A percentile compares a stretch with the other conserved stretches of the same genome.
phyloP scores from a whole-genome alignment of 2,888 invertebrate species.

The Drosophila melanosoma region DNA sequence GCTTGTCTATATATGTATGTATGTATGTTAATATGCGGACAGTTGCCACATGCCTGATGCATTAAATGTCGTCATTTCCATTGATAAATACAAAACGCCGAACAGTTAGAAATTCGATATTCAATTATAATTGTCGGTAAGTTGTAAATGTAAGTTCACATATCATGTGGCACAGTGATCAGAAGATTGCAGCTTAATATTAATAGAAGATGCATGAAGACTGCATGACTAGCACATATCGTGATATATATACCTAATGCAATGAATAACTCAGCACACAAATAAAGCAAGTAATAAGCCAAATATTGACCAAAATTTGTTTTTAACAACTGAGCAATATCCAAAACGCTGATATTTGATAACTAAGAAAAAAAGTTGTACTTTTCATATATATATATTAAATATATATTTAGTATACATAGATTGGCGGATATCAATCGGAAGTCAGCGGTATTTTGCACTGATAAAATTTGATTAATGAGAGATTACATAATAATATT shows the following conservation, averaged over 20 bases:
- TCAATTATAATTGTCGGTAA: slow-evolving; percentile 35
- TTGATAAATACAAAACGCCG: slow-evolving; percentile 49
- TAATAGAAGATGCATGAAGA: too few species aligned
- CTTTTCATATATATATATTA: neutral
- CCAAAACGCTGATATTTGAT: too few species aligned
- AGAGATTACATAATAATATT: neutral
- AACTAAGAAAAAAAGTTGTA: neutral
- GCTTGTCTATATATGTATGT: slow-evolving; percentile 12
- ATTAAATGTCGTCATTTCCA: slow-evolving; percentile 63
- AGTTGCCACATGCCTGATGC: slow-evolving; percentile 49
- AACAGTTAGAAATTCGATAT: slow-evolving; percentile 64
- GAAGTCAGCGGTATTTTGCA: neutral
- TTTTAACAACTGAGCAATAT: neutral
- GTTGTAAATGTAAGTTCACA: slow-evolving; percentile 26
- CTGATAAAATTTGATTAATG: slow-evolving; percentile 7
- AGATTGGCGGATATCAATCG: neutral
- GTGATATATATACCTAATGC: too few species aligned
- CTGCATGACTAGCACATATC: neutral
- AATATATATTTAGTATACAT: neutral
- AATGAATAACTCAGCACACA: neutral
- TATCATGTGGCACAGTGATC: slow-evolving; percentile 46
- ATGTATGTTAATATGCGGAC: neutral
- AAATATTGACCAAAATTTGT: neutral
- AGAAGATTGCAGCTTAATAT: neutral
- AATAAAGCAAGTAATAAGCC: neutral